Conservation (phyloP, 1,140 invertebrate species). For the Dendroctonus ponderosae region DNA sequence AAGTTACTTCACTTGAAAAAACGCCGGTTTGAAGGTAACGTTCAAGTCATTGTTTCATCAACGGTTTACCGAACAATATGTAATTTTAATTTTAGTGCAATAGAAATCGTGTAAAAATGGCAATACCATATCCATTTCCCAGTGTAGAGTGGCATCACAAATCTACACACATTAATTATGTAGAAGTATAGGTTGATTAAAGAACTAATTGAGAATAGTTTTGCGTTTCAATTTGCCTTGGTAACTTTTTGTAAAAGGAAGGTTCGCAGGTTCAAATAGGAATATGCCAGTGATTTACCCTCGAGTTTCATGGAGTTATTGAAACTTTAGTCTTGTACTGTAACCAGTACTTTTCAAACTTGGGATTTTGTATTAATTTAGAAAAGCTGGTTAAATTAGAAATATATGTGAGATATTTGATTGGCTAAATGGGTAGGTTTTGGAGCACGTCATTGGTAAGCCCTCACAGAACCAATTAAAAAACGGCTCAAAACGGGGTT, state of each 20-base stretch:
- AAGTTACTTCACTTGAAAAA: background rate
- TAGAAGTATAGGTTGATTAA: constrained; percentile 50
- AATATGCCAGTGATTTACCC: too few relatives aligned
- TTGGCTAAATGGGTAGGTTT: too few relatives aligned
- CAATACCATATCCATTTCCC: constrained; percentile 49
- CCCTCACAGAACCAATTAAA: too few relatives aligned
- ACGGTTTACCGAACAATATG: constrained; percentile 7
- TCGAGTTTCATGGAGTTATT: too few relatives aligned
- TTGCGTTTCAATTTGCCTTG: constrained; percentile 1
- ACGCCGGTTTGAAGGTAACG: background rate
- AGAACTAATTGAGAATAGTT: constrained; percentile 39
- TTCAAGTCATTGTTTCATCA: constrained; percentile 19
- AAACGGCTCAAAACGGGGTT: too few relatives aligned
- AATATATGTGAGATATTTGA: too few relatives aligned
- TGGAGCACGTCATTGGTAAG: too few relatives aligned
- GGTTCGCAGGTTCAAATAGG: too few relatives aligned
- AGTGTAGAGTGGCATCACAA: constrained; percentile 42
- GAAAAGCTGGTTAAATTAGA: too few relatives aligned
- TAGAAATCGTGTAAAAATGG: constrained; percentile 49
- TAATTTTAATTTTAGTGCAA: constrained; percentile 46
- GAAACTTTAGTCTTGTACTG: too few relatives aligned
- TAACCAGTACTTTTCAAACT: too few relatives aligned
- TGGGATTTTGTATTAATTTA: too few relatives aligned
- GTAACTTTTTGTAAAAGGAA: background rate
- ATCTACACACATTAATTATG: constrained; percentile 45